A percentile compares a stretch with the other conserved stretches of the same genome.
phyloP scores from a whole-genome alignment of 2,113 vertebrate species.

The Tragelaphus strepsiceros region DNA sequence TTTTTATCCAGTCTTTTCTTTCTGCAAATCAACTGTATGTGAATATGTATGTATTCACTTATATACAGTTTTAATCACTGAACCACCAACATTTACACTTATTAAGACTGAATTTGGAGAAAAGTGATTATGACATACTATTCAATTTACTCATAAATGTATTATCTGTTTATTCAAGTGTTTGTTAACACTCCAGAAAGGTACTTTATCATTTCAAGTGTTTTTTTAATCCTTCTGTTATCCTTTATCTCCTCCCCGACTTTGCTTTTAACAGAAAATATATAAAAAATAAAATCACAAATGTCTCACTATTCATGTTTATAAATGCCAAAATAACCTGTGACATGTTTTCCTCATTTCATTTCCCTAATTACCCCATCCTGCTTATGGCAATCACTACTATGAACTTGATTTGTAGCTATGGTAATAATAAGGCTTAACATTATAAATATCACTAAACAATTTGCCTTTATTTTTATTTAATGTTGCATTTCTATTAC shows the following conservation, averaged over 20 bases:
- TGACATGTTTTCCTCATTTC: neutral
- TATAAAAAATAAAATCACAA: slow-evolving; percentile 13
- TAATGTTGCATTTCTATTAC: neutral
- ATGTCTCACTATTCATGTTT: neutral
- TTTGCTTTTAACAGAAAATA: slow-evolving; percentile 18
- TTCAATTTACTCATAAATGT: neutral
- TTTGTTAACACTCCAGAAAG: neutral
- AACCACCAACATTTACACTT: neutral
- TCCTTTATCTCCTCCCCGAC: neutral
- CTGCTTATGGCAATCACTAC: neutral
- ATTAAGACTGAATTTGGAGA: neutral
- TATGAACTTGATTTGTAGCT: neutral
- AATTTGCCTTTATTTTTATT: slow-evolving; percentile 4
- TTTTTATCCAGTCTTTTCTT: neutral
- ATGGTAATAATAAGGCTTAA: neutral
- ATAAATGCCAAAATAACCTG: neutral
- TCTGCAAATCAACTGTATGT: neutral
- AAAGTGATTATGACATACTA: neutral
- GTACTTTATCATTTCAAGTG: neutral
- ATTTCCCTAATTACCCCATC: neutral
- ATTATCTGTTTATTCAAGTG: neutral
- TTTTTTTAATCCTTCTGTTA: neutral
- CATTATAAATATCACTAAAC: neutral
- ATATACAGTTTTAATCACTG: neutral
- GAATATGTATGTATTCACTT: neutral